These are phyloP conservation scores for Thunnus maccoyii DNA, from an alignment of 2,113 vertebrate genomes.

Conservation along the genomic window DNA sequence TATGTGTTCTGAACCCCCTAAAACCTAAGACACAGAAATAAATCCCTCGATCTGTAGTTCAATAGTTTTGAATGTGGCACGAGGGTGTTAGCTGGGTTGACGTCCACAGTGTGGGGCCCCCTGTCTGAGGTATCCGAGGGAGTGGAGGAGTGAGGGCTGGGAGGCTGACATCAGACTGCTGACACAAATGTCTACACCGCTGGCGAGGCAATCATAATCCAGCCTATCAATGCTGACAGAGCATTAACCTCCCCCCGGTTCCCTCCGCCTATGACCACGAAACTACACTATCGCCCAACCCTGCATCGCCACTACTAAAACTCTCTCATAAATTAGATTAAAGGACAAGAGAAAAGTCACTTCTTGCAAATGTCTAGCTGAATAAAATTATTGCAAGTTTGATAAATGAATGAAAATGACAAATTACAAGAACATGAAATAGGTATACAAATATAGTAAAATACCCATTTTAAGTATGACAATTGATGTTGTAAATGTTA, in stretches of 20 bases:
- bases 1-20: slow-evolving; percentile 12
- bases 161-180: slow-evolving; percentile 68
- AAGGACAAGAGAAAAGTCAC: not conserved
- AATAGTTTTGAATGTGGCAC: slow-evolving; percentile 70
- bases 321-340: not conserved
- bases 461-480: not conserved
- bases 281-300: slow-evolving; percentile 19
- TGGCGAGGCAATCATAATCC: slow-evolving; percentile 74
- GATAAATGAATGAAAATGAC: not conserved
- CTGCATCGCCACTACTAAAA: slow-evolving; percentile 1
- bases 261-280: slow-evolving; percentile 1
- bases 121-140: slow-evolving; percentile 47
- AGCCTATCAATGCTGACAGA: slow-evolving; percentile 72
- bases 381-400: not conserved
- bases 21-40: slow-evolving; percentile 4
- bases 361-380: not conserved
- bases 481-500: too few relatives aligned
- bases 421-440: not conserved
- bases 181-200: slow-evolving; percentile 69
- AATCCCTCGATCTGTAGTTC: slow-evolving; percentile 52
- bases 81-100: slow-evolving; percentile 48
- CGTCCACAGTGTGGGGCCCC: slow-evolving; percentile 52
- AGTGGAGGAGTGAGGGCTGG: slow-evolving; percentile 30
- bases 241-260: slow-evolving; percentile 49
- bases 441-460: not conserved